Evolutionary conservation across 53 echinoderm and acorn worm species (phyloP).

Genomic region (Patiria pectinifera): DNA sequence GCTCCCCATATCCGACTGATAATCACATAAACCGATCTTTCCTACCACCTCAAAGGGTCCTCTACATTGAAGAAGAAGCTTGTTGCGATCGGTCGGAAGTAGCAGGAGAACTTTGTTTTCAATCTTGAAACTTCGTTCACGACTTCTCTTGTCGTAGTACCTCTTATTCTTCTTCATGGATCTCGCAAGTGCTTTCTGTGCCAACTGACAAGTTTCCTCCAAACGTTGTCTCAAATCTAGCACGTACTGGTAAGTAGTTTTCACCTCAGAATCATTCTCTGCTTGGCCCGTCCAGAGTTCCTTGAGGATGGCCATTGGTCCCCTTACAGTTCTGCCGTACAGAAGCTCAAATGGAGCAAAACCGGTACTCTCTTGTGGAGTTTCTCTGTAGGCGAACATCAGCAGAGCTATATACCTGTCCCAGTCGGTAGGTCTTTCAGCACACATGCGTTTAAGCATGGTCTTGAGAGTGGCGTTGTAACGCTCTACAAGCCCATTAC

Average conservation of each 20-base stretch:
- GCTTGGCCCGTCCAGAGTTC: conserved; percentile 45
- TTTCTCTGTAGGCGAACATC: conserved; percentile 62
- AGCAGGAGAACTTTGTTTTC: conserved; percentile 66
- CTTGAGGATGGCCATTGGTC: conserved; percentile 58
- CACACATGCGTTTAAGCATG: conserved; percentile 59
- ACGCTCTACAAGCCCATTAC: conserved; percentile 66
- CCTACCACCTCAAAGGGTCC: conserved; percentile 39
- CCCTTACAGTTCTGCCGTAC: conserved; percentile 62
- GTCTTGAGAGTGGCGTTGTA: conserved; percentile 51
- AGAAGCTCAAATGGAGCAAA: conserved; percentile 67
- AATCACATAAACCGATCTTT: conserved; percentile 29
- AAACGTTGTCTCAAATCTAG: conserved; percentile 60
- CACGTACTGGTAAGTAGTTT: conserved; percentile 66
- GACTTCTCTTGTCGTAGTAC: conserved; percentile 60
- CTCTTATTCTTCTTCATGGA: conserved; percentile 23
- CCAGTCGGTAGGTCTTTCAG: conserved; percentile 64
- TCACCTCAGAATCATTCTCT: conserved; percentile 30
- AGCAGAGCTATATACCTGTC: conserved; percentile 56
- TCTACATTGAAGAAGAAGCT: conserved; percentile 64
- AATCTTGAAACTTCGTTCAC: conserved; percentile 40
- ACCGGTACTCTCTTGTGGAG: conserved; percentile 47
- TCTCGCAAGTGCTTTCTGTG: conserved; percentile 39
- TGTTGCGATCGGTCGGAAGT: conserved; percentile 73
- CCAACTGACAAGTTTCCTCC: conserved; percentile 56
- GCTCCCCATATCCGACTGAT: conserved; percentile 36